phyloP scores from a whole-genome alignment of 2,888 invertebrate species.

The Sminthurinus aureus region DNA sequence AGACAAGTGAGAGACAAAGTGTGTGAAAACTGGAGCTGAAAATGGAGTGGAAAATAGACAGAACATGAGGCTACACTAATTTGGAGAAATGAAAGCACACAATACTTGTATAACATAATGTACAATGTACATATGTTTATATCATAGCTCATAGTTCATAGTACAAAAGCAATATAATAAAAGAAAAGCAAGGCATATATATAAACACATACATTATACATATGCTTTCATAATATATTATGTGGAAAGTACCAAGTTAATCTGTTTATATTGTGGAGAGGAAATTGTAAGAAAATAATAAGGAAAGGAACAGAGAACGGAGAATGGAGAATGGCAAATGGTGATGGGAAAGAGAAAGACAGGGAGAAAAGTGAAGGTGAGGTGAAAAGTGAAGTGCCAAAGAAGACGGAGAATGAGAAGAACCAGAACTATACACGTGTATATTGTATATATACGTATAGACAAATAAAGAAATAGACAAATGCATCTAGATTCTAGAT shows the following conservation, averaged over 20 bases:
- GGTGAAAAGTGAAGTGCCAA: slow-evolving; percentile 28
- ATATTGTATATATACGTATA: too few relatives aligned
- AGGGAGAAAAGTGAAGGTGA: neutral
- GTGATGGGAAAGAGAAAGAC: neutral
- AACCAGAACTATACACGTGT: too few relatives aligned
- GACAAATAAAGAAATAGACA: too few relatives aligned
- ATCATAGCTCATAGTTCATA: too few relatives aligned
- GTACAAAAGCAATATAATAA: too few relatives aligned
- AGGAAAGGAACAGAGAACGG: neutral
- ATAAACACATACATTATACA: too few relatives aligned
- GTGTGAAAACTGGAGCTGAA: neutral
- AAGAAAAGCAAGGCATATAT: too few relatives aligned
- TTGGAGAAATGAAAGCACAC: neutral
- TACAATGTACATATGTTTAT: neutral
- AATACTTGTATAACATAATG: neutral
- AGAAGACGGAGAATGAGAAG: neutral
- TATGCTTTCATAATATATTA: too few relatives aligned
- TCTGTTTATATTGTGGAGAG: slow-evolving; percentile 16
- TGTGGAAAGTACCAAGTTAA: neutral
- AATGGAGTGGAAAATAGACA: neutral
- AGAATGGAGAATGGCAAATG: neutral
- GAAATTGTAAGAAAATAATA: slow-evolving; percentile 1
- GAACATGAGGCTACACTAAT: neutral
- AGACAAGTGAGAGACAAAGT: neutral
- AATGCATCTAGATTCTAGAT: too few relatives aligned